Conservation (phyloP, 2,888 invertebrate genomes). For the Sinopyrophorus schimmeli region DNA sequence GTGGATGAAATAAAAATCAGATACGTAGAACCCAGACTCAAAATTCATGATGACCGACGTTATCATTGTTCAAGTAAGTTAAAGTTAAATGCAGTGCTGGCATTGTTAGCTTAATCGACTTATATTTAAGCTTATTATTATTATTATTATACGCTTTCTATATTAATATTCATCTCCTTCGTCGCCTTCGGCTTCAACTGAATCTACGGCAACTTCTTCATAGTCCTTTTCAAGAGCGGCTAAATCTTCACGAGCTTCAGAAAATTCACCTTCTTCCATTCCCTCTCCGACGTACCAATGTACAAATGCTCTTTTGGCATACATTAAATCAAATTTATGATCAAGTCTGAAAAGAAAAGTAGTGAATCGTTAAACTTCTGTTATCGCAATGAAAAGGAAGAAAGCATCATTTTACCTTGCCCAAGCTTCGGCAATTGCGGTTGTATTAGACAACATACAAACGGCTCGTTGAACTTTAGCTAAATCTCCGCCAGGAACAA, state of each 20-base stretch:
- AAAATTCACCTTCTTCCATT: constrained; percentile 87
- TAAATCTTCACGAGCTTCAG: constrained; percentile 85
- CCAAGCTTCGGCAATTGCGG: constrained; percentile 96
- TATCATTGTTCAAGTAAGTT: too few relatives aligned
- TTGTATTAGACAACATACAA: constrained; percentile 96
- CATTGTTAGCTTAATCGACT: too few relatives aligned
- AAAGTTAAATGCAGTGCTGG: constrained; percentile 14
- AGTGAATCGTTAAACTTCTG: neutral
- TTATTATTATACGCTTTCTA: too few relatives aligned
- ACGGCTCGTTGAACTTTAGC: constrained; percentile 94
- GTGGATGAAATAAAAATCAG: too few relatives aligned
- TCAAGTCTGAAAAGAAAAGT: constrained; percentile 66
- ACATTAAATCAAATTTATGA: constrained; percentile 96
- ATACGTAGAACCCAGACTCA: too few relatives aligned
- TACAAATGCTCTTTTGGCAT: constrained; percentile 93
- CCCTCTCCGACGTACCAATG: constrained; percentile 93
- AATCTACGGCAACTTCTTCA: constrained; percentile 78
- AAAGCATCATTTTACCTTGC: constrained; percentile 64
- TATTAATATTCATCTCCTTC: constrained; percentile 69
- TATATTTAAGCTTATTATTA: too few relatives aligned
- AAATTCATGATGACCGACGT: too few relatives aligned
- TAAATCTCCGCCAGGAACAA: constrained; percentile 88
- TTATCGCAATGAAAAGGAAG: neutral
- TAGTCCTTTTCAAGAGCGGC: constrained; percentile 80
- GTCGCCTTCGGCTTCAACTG: constrained; percentile 70